phyloP scores from a whole-genome alignment of 2,888 invertebrate species.

The Punctoribates punctum region DNA sequence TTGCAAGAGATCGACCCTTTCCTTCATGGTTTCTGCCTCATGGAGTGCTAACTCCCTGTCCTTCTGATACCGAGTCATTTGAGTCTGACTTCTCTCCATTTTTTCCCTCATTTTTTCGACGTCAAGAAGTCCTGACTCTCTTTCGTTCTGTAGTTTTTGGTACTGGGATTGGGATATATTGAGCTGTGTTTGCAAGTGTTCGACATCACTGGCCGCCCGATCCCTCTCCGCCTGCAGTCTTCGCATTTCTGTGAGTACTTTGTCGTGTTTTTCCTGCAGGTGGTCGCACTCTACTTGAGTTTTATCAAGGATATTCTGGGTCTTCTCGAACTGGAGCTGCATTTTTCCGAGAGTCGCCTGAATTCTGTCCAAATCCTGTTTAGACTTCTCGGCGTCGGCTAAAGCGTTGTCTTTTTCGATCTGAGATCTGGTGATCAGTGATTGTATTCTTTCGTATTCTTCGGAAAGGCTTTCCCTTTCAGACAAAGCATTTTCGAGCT shows the following conservation, averaged over 20 bases:
- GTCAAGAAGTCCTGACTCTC: conserved; percentile 77
- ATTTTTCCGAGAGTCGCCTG: conserved; percentile 84
- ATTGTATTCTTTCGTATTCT: conserved; percentile 82
- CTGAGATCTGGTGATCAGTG: conserved; percentile 75
- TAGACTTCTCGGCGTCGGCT: conserved; percentile 50
- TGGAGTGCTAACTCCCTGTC: conserved; percentile 78
- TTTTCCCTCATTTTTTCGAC: conserved; percentile 81
- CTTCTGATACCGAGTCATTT: conserved; percentile 75
- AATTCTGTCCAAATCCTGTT: conserved; percentile 54
- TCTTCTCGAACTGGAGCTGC: conserved; percentile 84
- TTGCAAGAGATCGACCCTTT: conserved; percentile 74
- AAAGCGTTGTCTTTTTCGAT: conserved; percentile 78
- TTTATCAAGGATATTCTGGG: conserved; percentile 75
- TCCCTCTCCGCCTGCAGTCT: conserved; percentile 75
- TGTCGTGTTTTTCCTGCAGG: conserved; percentile 53
- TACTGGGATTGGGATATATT: conserved; percentile 81
- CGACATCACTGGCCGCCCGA: conserved; percentile 83
- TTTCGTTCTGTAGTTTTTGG: conserved; percentile 80
- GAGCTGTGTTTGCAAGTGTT: conserved; percentile 81
- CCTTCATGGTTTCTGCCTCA: conserved; percentile 74
- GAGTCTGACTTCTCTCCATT: conserved; percentile 75
- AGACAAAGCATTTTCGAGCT: conserved; percentile 88
- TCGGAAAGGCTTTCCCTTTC: conserved; percentile 89
- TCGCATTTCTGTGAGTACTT: conserved; percentile 49
- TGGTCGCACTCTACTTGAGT: conserved; percentile 60